Evolutionary conservation across 2,797 vertebrate genomes (phyloP), one percentile per base, ranked within the genome.

Genomic region (Hippopotamyrus pictus): DNA sequence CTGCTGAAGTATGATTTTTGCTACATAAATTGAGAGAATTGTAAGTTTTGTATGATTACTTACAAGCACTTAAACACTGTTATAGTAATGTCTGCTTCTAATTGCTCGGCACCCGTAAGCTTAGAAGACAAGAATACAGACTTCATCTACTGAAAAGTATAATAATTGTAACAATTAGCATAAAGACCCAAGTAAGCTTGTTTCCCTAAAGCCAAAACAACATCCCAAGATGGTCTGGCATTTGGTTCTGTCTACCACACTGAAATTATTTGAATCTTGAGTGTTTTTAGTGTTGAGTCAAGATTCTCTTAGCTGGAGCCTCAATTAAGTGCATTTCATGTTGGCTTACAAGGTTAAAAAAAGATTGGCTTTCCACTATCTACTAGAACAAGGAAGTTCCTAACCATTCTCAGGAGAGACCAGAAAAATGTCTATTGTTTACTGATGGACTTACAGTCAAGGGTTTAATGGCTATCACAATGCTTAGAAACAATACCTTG

Each of bases 381-480:
- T 69, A 25, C 62, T 59, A n/a, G 57, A 17, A 65, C n/a, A 57
- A 88, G 87, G 87, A 88, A 88, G 59, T 76, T 85, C 25, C 89
- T 65, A 86, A 44, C 89, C 89, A 62, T 65, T 89, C 83, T 73
- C 83, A 50, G 48, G 84, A 89, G 19, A 50, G 62, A 89, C 46
- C 62, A 41, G 89, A 69, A 88, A 88, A 65, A 88, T 88, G 62
- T 65, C 87, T 41, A 88, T 88, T 88, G 87, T 88, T 88, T 88
- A 88, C 87, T 88, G 87, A 65, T 88, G 41, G 87, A 88, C 87
- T 88, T 44, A 65, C 59, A 88, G 87, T 88, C 7, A 88, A 22
- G 8, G 54, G n/a, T 65, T 65, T 65, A 69, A 65, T 46, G 59
- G 87, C 57, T 37, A 17, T 88, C 54, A 50, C 87, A 65, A 73